Percentiles rank a stretch among this genome's conserved stretches.
Conservation (phyloP, 2,888 invertebrate species). For the Stenolophus ochropezus region DNA sequence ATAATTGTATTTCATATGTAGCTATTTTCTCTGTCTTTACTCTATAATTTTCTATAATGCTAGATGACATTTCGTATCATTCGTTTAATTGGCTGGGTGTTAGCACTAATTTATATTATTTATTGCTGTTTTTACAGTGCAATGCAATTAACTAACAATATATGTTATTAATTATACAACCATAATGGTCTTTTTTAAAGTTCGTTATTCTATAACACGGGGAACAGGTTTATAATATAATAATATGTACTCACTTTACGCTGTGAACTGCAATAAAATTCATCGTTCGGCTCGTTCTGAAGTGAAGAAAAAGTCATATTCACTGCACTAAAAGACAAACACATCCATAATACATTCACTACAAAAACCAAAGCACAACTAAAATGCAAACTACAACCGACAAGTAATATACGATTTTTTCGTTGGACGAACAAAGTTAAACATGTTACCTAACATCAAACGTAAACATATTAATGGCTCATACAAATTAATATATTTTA, state of each 20-base stretch:
- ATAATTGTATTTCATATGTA: slow-evolving; percentile 50
- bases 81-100: slow-evolving; percentile 23
- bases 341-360: background rate
- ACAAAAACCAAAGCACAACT: slow-evolving; percentile 11
- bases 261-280: background rate
- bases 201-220: slow-evolving; percentile 1
- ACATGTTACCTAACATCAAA: background rate
- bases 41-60: slow-evolving; percentile 41
- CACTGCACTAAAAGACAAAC: slow-evolving; percentile 4
- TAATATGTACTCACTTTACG: slow-evolving; percentile 18
- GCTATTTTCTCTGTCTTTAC: slow-evolving; percentile 43
- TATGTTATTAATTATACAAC: slow-evolving; percentile 38
- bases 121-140: slow-evolving; percentile 4
- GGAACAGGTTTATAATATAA: slow-evolving; percentile 19
- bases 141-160: slow-evolving; percentile 31
- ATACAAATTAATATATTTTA: background rate
- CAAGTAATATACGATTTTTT: background rate
- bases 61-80: slow-evolving; percentile 44
- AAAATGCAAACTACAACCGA: background rate
- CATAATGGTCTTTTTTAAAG: background rate
- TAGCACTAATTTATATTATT: slow-evolving; percentile 35
- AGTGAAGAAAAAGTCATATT: background rate
- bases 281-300: background rate
- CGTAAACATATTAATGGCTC: background rate
- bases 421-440: background rate